phyloP scores from a whole-genome alignment of 2,888 invertebrate genomes.

The Drosophila maculinotata region DNA sequence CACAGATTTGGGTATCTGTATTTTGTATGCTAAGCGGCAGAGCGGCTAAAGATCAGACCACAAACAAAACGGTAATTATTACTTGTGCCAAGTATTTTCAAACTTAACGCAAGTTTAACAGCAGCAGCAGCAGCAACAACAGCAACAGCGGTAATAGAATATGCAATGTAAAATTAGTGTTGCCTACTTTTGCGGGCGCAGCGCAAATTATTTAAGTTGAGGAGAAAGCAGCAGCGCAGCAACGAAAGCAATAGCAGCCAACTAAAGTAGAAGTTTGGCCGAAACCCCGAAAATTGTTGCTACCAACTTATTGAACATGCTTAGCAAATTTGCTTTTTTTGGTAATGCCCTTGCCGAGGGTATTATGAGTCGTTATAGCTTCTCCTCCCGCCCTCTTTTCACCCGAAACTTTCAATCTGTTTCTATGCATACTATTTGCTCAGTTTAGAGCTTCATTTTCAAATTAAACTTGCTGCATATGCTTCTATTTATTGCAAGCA shows the following conservation, averaged over 20 bases:
- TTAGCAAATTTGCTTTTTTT: slow-evolving; percentile 39
- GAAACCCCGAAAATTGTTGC: slow-evolving; percentile 31
- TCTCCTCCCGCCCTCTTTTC: too few relatives aligned
- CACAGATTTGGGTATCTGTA: slow-evolving; percentile 25
- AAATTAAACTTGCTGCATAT: too few relatives aligned
- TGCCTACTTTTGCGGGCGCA: slow-evolving; percentile 46
- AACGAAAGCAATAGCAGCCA: slow-evolving; percentile 9
- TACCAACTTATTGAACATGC: slow-evolving; percentile 59
- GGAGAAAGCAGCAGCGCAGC: slow-evolving; percentile 9
- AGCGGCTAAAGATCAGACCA: slow-evolving; percentile 34
- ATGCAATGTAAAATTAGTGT: slow-evolving; percentile 23
- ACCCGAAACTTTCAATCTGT: too few relatives aligned
- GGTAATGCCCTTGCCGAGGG: slow-evolving; percentile 6
- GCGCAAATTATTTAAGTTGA: slow-evolving; percentile 48
- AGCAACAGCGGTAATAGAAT: slow-evolving; percentile 5
- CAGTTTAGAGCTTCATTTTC: too few relatives aligned
- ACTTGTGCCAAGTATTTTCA: slow-evolving; percentile 55
- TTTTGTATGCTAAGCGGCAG: slow-evolving; percentile 28
- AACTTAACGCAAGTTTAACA: slow-evolving; percentile 42
- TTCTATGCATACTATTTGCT: too few relatives aligned
- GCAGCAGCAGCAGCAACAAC: not conserved
- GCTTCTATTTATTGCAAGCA: too few relatives aligned
- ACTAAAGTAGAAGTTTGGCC: slow-evolving; percentile 28
- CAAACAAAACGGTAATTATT: slow-evolving; percentile 63
- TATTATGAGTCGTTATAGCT: slow-evolving; percentile 2